phyloP scores from a whole-genome alignment of 2,888 invertebrate genomes.

The Cerastoderma edule region DNA sequence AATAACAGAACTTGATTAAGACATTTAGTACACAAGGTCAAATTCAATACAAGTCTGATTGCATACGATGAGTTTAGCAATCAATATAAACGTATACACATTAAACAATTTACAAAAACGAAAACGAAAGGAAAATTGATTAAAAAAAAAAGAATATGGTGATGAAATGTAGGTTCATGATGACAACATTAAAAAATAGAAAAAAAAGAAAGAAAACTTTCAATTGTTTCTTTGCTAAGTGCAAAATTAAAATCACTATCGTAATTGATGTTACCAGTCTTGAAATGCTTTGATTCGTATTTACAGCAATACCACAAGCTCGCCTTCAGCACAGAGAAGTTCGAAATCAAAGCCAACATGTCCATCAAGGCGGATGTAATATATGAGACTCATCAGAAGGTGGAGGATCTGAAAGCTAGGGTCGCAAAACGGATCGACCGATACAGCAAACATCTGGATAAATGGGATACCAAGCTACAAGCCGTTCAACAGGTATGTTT shows the following conservation, averaged over 20 bases:
- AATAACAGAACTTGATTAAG: no score
- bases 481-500: conserved; percentile 1
- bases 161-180: neutral
- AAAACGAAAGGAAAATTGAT: no score
- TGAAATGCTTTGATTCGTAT: neutral
- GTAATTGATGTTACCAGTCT: neutral
- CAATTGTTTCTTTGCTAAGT: neutral
- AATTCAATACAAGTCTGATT: no score
- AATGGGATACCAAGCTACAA: conserved; percentile 1
- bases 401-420: conserved; percentile 1
- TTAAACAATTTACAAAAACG: no score
- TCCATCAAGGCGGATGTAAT: neutral
- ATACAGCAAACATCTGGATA: conserved; percentile 14
- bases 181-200: no score
- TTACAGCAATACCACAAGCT: conserved; percentile 15
- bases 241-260: neutral
- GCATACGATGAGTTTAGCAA: no score
- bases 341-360: conserved; percentile 14
- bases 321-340: neutral
- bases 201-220: no score
- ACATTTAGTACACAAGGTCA: no score
- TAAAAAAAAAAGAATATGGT: no score
- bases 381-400: neutral
- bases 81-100: no score
- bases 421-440: neutral